These are phyloP conservation scores for Aptenodytes patagonicus DNA, from an alignment of 2,113 vertebrate genomes.

Conservation along the genomic window DNA sequence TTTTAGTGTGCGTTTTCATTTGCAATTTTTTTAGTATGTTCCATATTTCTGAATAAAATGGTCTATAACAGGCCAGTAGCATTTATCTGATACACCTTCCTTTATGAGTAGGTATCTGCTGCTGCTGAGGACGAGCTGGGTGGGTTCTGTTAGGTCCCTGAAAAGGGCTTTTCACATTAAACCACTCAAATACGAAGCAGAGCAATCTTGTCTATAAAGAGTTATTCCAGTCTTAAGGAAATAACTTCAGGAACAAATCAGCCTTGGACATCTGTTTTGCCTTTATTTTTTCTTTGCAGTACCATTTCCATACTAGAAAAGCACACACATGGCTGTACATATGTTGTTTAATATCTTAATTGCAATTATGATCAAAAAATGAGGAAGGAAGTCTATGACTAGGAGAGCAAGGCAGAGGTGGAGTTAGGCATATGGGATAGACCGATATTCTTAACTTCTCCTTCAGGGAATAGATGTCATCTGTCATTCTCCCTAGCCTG, in stretches of 20 bases:
- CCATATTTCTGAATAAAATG: not conserved
- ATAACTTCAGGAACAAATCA: constrained; percentile 37
- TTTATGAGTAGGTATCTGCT: not conserved
- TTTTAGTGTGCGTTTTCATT: not conserved
- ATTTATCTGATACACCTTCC: not conserved
- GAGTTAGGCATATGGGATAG: not conserved
- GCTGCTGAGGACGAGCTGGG: not conserved
- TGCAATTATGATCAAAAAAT: constrained; percentile 60
- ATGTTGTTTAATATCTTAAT: constrained; percentile 63
- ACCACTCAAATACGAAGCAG: not conserved
- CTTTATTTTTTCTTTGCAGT: not conserved
- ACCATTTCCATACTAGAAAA: constrained; percentile 21
- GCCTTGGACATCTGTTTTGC: constrained; percentile 48
- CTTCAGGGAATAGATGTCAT: constrained; percentile 38
- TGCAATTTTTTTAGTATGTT: not conserved
- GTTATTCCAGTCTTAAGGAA: constrained; percentile 28
- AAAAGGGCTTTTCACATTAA: not conserved
- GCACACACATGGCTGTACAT: constrained; percentile 50
- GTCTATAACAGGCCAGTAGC: not conserved
- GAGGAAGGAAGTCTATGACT: constrained; percentile 54
- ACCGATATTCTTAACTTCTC: not conserved
- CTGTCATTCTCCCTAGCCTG: constrained; percentile 2
- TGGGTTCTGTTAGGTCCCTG: not conserved
- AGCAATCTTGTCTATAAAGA: not conserved
- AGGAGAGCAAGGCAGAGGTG: not conserved